Conservation (phyloP, 2,797 vertebrate species). For the Phalloptychus januarius region DNA sequence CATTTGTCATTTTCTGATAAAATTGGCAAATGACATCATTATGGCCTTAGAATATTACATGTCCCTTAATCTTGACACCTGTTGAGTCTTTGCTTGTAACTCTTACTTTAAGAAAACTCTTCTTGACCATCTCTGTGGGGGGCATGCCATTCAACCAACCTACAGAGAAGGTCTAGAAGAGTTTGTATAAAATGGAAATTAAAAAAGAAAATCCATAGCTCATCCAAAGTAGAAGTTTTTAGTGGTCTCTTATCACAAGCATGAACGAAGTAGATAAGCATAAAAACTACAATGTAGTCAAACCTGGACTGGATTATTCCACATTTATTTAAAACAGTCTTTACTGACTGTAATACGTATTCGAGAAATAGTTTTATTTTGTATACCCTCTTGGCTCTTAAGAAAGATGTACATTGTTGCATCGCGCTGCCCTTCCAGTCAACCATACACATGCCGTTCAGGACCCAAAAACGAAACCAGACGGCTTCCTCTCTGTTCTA, state of each 20-base stretch:
- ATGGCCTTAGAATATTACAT: neutral
- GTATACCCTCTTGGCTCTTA: neutral
- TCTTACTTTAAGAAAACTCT: neutral
- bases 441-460: neutral
- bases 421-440: neutral
- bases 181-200: too few relatives aligned
- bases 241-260: neutral
- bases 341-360: too few relatives aligned
- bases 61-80: neutral
- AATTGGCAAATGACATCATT: neutral
- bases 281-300: neutral
- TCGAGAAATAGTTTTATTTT: neutral
- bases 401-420: neutral
- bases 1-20: neutral
- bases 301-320: neutral
- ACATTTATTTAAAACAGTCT: neutral
- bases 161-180: too few relatives aligned
- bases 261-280: neutral
- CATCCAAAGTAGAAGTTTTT: neutral
- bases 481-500: slow-evolving; percentile 46
- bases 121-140: neutral
- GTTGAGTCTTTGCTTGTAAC: neutral
- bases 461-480: slow-evolving; percentile 23
- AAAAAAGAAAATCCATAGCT: too few relatives aligned
- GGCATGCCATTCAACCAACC: too few relatives aligned